Evolutionary conservation across 2,888 invertebrate species (phyloP), one percentile per base, ranked within the genome.

Genomic region (Stenotaenia linearis): DNA sequence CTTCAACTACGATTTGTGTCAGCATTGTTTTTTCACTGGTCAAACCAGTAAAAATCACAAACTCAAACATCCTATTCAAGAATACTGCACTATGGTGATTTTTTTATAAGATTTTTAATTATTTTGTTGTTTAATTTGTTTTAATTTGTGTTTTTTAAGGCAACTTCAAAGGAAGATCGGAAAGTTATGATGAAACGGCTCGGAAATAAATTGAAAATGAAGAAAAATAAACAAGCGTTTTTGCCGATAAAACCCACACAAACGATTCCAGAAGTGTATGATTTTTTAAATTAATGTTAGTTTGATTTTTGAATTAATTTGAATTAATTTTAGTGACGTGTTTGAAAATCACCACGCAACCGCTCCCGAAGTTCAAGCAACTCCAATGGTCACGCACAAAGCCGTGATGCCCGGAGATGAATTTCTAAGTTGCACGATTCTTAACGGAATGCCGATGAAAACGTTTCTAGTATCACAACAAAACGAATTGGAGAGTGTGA

Each of bases 401-500:
- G 12, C 25, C 25, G n/a, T 69, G 25, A 25, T 28, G 1, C 25
- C 25, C 9, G 69, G 69, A 15, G 25, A 69, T 1, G 69, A 69
- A 28, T 69, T 69, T 69, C 25, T 69, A 28, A 69, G 28, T 69
- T 69, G 69, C 69, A 75, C 75, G 9, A 37, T 75, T 32, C 23
- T 75, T 1, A 37, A 37, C 32, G 75, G 75, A 21, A 37, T 37
- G 32, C 75, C 75, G 35, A 75, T 75, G 75, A 75, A 35, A 23
- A 35, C 32, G 7, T 32, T 75, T 10, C 37, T 32, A 7, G 21
- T 18, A 15, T 37, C 32, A 25, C 76, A 79, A 6, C 88, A 90
- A 21, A 86, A 87, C 21, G 90, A 92, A 84, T 85, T 93, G 75
- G 91, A 92, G 83, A 90, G 91, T 83, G 90, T 93, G 82, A 93